Evolutionary conservation across 2,113 vertebrate genomes (phyloP), one percentile per base, ranked within the genome.

Genomic region (Phalacrocorax aristotelis): DNA sequence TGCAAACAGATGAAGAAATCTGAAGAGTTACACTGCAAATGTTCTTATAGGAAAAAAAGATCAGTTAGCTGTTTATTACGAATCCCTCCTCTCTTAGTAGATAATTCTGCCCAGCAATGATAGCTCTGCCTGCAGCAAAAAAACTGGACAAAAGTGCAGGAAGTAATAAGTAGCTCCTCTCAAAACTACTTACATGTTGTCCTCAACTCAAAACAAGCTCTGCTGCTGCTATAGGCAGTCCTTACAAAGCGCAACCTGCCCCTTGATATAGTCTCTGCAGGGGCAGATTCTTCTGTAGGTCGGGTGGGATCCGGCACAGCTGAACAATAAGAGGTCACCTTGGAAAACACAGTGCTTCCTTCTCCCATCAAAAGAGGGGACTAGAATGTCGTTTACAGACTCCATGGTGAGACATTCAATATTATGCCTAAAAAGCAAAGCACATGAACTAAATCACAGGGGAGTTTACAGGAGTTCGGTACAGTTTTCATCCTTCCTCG

Each of bases 261-360:
- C 99, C 97, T 99, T 99, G 98, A 99, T 99, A 95, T 99, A 99
- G 98, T 99, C 99, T 90, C 99, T 98, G 97, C 99, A 99, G 74
- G 99, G 99, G 97, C 99, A 99, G 98, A 99, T 76, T 94, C 99
- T 98, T 69, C 94, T 98, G 96, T 99, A 98, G 38, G 97, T 97
- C 48, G 97, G 90, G 96, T 99, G 99, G 81, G 99, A 98, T 7
- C 99, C 99, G 0, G 99, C 99, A 40, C 99, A 99, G 98, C 99
- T 99, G 98, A 99, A 99, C 69, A 99, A 97, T 78, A 99, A 97
- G 93, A 99, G 98, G 98, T 99, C 99, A 1, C 98, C 98, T 97
- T 99, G 99, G 97, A 99, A 99, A 95, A 99, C 97, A 96, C 99
- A 99, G 97, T 99, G 99, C 88, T 97, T 99, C 62, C 95, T 98